A percentile compares a stretch with the other conserved stretches of the same genome.
Conservation (phyloP, 1,140 invertebrate genomes). For the Agrypnia vestita region DNA sequence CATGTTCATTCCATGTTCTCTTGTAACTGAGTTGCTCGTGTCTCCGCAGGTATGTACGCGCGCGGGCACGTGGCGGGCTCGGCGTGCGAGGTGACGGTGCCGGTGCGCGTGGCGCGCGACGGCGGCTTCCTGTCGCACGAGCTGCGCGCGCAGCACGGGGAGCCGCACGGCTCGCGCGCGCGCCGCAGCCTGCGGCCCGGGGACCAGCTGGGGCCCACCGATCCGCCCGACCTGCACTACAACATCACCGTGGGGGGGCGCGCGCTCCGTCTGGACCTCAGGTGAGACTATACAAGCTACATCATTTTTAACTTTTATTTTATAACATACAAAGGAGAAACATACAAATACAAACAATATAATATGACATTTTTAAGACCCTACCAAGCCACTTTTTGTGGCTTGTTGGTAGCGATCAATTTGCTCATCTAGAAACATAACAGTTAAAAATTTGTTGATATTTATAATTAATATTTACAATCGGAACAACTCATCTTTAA, state of each 20-base stretch:
- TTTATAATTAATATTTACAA: too few species aligned
- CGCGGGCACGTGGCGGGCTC: conserved; percentile 39
- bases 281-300: conserved; percentile 34
- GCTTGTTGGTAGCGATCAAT: too few species aligned
- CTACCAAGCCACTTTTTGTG: too few species aligned
- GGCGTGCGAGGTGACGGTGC: conserved; percentile 54
- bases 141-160: conserved; percentile 47
- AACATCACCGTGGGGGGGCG: conserved; percentile 58
- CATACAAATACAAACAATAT: too few species aligned
- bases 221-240: conserved; percentile 51
- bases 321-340: too few species aligned
- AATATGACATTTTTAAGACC: too few species aligned
- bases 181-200: conserved; percentile 37
- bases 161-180: conserved; percentile 2
- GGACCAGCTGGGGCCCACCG: conserved; percentile 38
- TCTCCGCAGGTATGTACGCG: conserved; percentile 53
- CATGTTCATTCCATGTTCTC: too few species aligned
- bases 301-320: too few species aligned
- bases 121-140: conserved; percentile 56
- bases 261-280: conserved; percentile 51
- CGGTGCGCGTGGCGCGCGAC: conserved; percentile 53
- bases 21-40: too few species aligned
- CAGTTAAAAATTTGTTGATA: too few species aligned
- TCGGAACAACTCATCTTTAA: too few species aligned
- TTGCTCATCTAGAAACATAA: too few species aligned